phyloP scores from a whole-genome alignment of 2,888 invertebrate genomes.

The Leptinotarsa juncta region DNA sequence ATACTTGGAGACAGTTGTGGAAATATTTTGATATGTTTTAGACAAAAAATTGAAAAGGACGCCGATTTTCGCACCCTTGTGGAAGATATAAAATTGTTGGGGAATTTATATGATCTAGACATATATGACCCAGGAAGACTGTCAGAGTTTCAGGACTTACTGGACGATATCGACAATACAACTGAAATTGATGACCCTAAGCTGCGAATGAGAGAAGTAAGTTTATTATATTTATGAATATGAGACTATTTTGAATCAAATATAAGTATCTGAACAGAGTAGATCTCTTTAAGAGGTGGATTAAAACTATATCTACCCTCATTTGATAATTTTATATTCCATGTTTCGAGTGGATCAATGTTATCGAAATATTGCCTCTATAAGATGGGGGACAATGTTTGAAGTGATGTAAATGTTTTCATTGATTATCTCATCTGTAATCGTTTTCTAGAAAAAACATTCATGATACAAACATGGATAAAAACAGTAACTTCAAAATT shows the following conservation, averaged over 20 bases:
- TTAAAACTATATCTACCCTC: no score
- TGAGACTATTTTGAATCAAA: background rate
- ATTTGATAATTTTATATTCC: no score
- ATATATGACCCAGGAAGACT: conserved; percentile 35
- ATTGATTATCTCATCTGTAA: no score
- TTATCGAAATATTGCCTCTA: no score
- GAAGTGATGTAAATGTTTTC: no score
- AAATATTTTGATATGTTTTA: conserved; percentile 23
- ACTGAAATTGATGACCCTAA: conserved; percentile 26
- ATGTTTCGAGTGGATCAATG: no score
- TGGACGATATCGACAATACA: conserved; percentile 42
- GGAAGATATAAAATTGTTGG: conserved; percentile 52
- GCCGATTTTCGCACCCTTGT: conserved; percentile 32
- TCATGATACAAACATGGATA: no score
- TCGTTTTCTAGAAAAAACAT: no score
- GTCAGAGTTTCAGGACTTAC: conserved; percentile 42
- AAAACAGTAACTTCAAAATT: no score
- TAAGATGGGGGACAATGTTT: no score
- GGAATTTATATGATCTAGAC: conserved; percentile 55
- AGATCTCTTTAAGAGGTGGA: no score
- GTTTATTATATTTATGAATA: background rate
- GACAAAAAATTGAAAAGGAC: conserved; percentile 22
- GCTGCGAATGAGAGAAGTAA: conserved; percentile 31
- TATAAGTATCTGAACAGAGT: background rate
- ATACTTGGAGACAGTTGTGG: no score